A percentile compares a stretch with the other conserved stretches of the same genome.
Conservation (phyloP, 1,140 invertebrate genomes). For the Dreissena rostriformis region DNA sequence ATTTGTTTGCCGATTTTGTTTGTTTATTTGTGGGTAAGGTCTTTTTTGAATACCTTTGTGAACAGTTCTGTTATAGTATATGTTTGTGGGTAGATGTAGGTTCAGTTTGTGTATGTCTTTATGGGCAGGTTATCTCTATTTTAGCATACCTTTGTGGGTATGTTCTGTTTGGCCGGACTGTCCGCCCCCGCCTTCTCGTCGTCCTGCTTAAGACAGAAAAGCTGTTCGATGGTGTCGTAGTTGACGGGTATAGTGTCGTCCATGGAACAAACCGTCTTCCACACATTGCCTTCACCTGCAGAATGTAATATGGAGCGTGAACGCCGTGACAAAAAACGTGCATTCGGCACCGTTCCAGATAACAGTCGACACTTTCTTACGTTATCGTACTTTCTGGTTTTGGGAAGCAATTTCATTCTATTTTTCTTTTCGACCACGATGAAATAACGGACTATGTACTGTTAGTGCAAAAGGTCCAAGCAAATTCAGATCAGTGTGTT, state of each 20-base stretch:
- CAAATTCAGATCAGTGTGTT: no score
- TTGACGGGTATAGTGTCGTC: slow-evolving; percentile 87
- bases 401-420: background rate
- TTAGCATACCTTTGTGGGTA: slow-evolving; percentile 21
- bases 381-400: background rate
- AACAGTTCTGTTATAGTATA: no score
- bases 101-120: no score
- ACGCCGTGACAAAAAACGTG: no score
- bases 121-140: no score
- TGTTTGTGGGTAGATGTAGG: no score
- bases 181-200: slow-evolving; percentile 53
- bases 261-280: slow-evolving; percentile 93
- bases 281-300: slow-evolving; percentile 91
- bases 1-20: no score
- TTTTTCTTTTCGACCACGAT: background rate
- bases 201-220: slow-evolving; percentile 79
- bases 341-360: background rate
- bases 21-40: no score
- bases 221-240: slow-evolving; percentile 76
- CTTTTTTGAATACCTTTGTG: no score
- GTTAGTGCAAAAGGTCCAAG: background rate
- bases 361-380: background rate
- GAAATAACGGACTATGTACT: background rate
- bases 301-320: slow-evolving; percentile 69
- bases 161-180: background rate